Evolutionary conservation across 2,113 vertebrate genomes (phyloP), one percentile per base, ranked within the genome.

Genomic region (Petrocephalus zakoni): DNA sequence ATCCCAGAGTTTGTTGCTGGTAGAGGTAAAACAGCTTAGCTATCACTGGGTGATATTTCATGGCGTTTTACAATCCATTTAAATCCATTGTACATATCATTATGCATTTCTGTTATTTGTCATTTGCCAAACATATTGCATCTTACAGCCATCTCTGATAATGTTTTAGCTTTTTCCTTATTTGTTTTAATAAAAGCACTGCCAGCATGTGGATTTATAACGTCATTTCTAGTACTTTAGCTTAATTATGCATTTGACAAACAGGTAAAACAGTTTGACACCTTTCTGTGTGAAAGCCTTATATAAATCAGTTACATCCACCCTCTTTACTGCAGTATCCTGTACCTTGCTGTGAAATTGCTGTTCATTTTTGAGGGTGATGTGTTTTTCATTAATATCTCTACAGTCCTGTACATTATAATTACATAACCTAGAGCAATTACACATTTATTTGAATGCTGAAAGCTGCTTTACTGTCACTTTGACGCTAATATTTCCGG

Each of bases 331-430:
- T 75, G 29, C 68, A 37, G 25, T 19, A 78, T 78, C 17, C 34
- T 42, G 4, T 75, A 37, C 13, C 17, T 49, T 85, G 22, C 47
- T 19, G n/a, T 53, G 6, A 34, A 90, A 89, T 91, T 81, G 90
- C 88, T 56, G 89, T 90, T 78, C 87, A 87, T 89, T 91, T 51
- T 61, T 84, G 84, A 72, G 13, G 29, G 11, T 85, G 53, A n/a
- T 89, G 64, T 25, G 19, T 81, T 21, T 46, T 46, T 88, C 88
- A 37, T 88, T 25, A 49, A 13, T 86, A 86, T 90, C 85, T 89
- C 85, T 86, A 88, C 91, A 85, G 56, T 90, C 88, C 42, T 86
- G n/a, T 47, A 51, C 81, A 25, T 51, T 10, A 25, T 53, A 86
- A 4, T 75, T 87, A 51, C 1, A 19, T 37, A 53, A 25, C 37